Evolutionary conservation across 2,797 vertebrate genomes (phyloP).

Genomic region (Rhincodon typus): DNA sequence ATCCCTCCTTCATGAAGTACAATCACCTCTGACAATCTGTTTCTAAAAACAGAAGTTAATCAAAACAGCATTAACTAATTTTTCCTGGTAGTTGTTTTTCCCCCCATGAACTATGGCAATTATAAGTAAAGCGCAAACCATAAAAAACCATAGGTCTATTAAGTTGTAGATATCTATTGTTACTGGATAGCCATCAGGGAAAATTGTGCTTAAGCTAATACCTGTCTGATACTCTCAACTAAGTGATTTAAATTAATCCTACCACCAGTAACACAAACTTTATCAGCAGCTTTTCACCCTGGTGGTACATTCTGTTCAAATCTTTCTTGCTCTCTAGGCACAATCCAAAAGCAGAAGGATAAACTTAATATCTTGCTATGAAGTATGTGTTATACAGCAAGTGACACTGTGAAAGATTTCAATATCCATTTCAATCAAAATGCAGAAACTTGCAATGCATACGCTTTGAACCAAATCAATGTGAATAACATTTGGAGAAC

Average conservation of each 20-base stretch:
- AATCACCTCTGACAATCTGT: not conserved
- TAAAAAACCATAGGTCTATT: not conserved
- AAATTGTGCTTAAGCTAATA: not conserved
- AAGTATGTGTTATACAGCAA: not conserved
- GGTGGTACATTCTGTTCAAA: not conserved
- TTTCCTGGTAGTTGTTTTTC: not conserved
- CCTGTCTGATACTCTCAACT: not conserved
- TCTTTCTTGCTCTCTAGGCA: not conserved
- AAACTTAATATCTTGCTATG: not conserved
- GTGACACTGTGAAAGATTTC: not conserved
- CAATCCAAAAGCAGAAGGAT: not conserved
- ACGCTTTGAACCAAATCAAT: not conserved
- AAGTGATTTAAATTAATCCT: not conserved
- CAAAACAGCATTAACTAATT: not conserved
- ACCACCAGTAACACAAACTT: not conserved
- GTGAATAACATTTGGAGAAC: not conserved
- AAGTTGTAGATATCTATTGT: not conserved
- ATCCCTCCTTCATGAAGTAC: not conserved
- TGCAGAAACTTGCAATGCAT: not conserved
- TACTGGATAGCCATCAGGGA: not conserved
- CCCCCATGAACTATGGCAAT: not conserved
- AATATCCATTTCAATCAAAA: not conserved
- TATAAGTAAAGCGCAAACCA: not conserved
- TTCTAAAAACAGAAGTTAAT: not conserved
- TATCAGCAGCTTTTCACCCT: not conserved